These are phyloP conservation scores for Smithornis capensis DNA, from an alignment of 2,113 vertebrate genomes.

Conservation along the genomic window DNA sequence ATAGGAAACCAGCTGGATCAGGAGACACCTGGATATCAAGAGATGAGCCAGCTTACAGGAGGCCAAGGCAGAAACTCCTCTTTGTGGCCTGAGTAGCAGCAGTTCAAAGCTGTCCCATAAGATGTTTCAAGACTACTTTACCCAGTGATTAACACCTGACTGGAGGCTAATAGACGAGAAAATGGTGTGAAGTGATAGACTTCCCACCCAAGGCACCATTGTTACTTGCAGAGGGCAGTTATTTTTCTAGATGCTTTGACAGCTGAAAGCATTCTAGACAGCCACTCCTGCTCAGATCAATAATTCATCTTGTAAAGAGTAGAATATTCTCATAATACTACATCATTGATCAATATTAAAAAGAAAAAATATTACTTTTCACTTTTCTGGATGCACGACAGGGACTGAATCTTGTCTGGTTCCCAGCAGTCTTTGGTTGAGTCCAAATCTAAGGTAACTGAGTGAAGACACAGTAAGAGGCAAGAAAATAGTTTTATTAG, in stretches of 20 bases:
- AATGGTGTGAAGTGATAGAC: background rate
- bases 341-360: background rate
- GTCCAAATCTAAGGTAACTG: background rate
- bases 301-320: background rate
- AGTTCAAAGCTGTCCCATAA: background rate
- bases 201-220: background rate
- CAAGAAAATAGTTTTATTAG: background rate
- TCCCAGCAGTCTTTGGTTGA: background rate
- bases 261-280: background rate
- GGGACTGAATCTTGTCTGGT: background rate
- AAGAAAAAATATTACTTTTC: background rate
- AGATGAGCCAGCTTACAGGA: background rate
- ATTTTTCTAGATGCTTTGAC: background rate
- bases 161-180: background rate
- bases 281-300: background rate
- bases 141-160: background rate
- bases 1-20: background rate
- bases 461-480: background rate
- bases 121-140: background rate
- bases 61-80: background rate
- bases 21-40: background rate
- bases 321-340: background rate
- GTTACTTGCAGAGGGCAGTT: background rate
- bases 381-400: background rate
- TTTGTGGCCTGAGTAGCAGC: background rate